Evolutionary conservation across 2,113 vertebrate genomes (phyloP).

Genomic region (Pantherophis guttatus): DNA sequence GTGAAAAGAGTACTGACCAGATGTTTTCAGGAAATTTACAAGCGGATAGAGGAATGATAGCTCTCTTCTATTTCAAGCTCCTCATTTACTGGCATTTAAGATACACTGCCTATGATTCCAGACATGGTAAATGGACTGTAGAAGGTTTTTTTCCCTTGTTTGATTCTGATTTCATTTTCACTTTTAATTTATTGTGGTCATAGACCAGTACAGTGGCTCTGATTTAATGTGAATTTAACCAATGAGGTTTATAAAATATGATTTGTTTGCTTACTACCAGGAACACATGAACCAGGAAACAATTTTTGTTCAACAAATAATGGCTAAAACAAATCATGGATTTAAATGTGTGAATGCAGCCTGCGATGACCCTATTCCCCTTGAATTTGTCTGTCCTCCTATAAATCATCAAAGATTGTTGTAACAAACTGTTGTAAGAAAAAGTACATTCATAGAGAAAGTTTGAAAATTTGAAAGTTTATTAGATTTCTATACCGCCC

Average conservation of each 20-base stretch:
- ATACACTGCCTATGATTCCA: not conserved
- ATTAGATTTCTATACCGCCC: too few relatives aligned
- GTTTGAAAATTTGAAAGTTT: too few relatives aligned
- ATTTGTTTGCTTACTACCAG: not conserved
- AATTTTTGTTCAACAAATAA: not conserved
- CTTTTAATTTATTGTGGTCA: not conserved
- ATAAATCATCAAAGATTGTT: not conserved
- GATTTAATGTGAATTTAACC: not conserved
- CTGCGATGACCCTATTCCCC: not conserved
- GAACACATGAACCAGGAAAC: not conserved
- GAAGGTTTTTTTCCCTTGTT: not conserved
- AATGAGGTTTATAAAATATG: not conserved
- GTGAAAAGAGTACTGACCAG: not conserved
- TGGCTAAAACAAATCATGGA: not conserved
- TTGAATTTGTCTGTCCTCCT: not conserved
- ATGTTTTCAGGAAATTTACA: not conserved
- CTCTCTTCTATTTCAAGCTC: not conserved
- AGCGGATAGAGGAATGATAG: not conserved
- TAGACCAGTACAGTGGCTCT: not conserved
- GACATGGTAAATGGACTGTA: not conserved
- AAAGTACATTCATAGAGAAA: not conserved
- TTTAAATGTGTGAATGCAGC: not conserved
- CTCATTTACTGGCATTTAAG: not conserved
- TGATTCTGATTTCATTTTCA: not conserved
- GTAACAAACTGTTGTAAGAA: not conserved